Evolutionary conservation across 2,113 vertebrate genomes (phyloP), one percentile per base, ranked within the genome.

Genomic region (Neodontobutis hainanensis): DNA sequence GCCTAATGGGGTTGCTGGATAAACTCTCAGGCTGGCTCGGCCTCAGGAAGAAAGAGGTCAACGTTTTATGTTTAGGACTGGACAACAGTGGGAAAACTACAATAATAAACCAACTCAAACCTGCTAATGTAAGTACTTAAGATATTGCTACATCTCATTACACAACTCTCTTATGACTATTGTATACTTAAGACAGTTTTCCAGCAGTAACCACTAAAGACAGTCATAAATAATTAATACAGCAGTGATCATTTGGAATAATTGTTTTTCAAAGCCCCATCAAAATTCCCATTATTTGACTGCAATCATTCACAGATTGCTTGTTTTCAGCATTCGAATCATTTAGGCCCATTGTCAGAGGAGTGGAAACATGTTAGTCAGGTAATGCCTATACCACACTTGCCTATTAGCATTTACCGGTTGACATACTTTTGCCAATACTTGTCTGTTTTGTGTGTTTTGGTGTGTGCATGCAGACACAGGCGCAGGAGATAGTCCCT

Each of bases 41-140:
- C 55, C 87, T 99, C 65, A 97, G 91, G 91, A 98, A 99, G 85
- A 99, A 96, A 83, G 95, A 99, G 71, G 95, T 98, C 85, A 95
- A 96, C 12, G 95, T 99, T 76, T 83, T 99, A 77, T 99, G 97
- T 91, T 89, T 99, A 87, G 97, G 97, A 4, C 90, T 99, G 79
- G 97, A 99, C 90, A 99, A 99, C 66, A 97, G 96, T 11, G 97
- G 97, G 60, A 99, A 99, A 91, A 99, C 96, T 0, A 99, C 96
- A 0, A 99, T 99, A 80, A 98, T 99, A 85, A 99, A 98, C 88
- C 96, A 97, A 68, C 94, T 99, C 16, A 99, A 99, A 85, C 97
- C 97, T 48, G 86, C 95, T 11, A 95, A 95, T 61, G 96, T 98
- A 81, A 96, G 95, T 95, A 61, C 2, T 61, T 5, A 1, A 53